Percentiles rank a stretch among this genome's conserved stretches.
Conservation (phyloP, 2,113 vertebrate genomes). For the Platichthys stellatus region DNA sequence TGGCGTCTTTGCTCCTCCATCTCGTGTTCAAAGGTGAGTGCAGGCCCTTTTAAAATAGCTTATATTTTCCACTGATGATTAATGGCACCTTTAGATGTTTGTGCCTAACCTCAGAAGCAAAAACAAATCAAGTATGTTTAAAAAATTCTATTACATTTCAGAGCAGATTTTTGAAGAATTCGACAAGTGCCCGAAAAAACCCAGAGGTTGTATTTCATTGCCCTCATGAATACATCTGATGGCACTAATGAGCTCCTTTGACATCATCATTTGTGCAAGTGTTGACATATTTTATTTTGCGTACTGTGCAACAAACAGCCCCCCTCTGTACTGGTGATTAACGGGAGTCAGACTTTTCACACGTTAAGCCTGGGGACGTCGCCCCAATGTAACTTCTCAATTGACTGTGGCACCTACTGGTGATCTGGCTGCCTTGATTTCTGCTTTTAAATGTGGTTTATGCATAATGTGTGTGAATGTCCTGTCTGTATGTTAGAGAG, state of each 20-base stretch:
- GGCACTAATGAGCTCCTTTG: conserved; percentile 59
- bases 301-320: conserved; percentile 44
- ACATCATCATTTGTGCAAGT: conserved; percentile 56
- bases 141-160: conserved; percentile 7
- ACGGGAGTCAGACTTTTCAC: conserved; percentile 38
- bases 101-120: not conserved
- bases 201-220: conserved; percentile 45
- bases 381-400: conserved; percentile 13
- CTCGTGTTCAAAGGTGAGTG: conserved; percentile 93
- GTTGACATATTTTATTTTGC: conserved; percentile 56
- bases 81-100: not conserved
- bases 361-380: conserved; percentile 32
- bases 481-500: not conserved
- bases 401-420: conserved; percentile 51
- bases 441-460: conserved; percentile 32
- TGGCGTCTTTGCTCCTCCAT: conserved; percentile 94
- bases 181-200: conserved; percentile 3
- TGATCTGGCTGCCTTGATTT: conserved; percentile 21
- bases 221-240: conserved; percentile 50
- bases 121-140: conserved; percentile 11
- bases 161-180: conserved; percentile 24
- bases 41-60: not conserved
- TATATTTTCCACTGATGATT: not conserved
- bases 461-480: conserved; percentile 6
- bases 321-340: conserved; percentile 47